Evolutionary conservation across 2,113 vertebrate genomes (phyloP).

Genomic region (Oreochromis niloticus): DNA sequence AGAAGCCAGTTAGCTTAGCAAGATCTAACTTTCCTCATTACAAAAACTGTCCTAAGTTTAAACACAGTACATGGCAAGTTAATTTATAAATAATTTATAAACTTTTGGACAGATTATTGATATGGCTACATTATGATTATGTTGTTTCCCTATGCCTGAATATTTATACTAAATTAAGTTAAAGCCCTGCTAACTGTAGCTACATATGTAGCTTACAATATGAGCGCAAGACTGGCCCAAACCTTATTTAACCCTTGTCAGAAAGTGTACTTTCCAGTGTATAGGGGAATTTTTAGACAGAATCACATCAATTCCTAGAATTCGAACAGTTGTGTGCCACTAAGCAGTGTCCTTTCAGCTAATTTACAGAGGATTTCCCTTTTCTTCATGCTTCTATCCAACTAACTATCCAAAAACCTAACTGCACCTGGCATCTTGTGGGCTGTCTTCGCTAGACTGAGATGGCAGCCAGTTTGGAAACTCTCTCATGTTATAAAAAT

Average conservation of each 20-base stretch:
- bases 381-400: background rate
- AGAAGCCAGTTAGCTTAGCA: background rate
- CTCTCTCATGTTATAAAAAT: background rate
- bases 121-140: background rate
- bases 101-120: background rate
- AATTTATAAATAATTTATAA: background rate
- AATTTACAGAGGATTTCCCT: background rate
- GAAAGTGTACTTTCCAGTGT: background rate
- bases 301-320: background rate
- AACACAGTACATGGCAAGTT: background rate
- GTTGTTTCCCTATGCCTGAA: background rate
- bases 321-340: background rate
- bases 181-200: background rate
- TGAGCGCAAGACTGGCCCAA: background rate
- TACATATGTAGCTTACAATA: background rate
- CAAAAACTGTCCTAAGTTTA: background rate
- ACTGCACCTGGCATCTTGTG: background rate
- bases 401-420: background rate
- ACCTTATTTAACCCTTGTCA: background rate
- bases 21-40: background rate
- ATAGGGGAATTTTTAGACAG: background rate
- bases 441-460: background rate
- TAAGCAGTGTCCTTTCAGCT: background rate
- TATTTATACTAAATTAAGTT: background rate
- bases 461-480: background rate